These are phyloP conservation scores for Esox masquinongy DNA, from an alignment of 2,797 vertebrate species.

Conservation along the genomic window DNA sequence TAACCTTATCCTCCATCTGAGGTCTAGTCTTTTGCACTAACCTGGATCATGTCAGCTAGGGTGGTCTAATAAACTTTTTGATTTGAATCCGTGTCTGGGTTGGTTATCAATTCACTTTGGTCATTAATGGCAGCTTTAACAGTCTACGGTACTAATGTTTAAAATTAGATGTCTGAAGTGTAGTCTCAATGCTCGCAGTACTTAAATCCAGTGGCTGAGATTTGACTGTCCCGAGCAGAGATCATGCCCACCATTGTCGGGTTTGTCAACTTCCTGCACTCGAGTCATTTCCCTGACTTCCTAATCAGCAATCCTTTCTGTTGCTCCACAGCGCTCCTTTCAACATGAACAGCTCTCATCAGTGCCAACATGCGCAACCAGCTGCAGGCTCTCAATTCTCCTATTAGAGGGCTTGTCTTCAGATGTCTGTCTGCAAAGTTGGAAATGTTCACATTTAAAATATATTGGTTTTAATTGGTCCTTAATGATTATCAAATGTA, in stretches of 20 bases:
- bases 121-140: neutral
- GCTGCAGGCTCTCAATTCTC: slow-evolving; percentile 78
- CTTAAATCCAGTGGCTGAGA: slow-evolving; percentile 66
- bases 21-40: neutral
- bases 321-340: slow-evolving; percentile 77
- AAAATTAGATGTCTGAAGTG: too few species aligned
- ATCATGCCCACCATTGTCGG: slow-evolving; percentile 69
- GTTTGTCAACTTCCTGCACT: slow-evolving; percentile 81
- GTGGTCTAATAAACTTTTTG: neutral
- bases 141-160: neutral
- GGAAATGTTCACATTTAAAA: neutral
- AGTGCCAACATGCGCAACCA: slow-evolving; percentile 78
- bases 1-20: neutral
- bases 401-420: slow-evolving; percentile 74
- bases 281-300: slow-evolving; percentile 79
- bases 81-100: neutral
- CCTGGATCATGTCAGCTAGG: neutral
- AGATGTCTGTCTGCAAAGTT: neutral
- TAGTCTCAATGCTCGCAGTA: too few species aligned
- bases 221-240: slow-evolving; percentile 65
- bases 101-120: neutral
- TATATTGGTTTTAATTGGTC: neutral
- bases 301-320: slow-evolving; percentile 84
- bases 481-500: neutral
- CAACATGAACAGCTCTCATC: slow-evolving; percentile 75